Base-by-base conservation (phyloP, 2,888 invertebrate genomes). In the Melanchra persicariae region DNA sequence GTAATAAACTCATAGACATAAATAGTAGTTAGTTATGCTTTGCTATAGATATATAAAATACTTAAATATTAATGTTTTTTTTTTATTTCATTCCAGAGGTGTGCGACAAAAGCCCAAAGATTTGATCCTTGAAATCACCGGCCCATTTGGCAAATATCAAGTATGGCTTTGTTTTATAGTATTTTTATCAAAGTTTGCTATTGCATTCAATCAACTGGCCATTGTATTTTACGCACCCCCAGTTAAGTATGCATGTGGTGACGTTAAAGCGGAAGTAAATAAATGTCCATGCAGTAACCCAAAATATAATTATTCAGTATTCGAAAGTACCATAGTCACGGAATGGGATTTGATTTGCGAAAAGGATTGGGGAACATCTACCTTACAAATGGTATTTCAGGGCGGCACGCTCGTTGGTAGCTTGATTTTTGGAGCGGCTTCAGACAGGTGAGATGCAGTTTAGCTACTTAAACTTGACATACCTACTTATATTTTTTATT, bases 341-440 rank as follows among this genome's bases (percentile, higher is more conserved):
- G 97, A 98, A 96, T 98, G 98, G 97, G 94, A 97, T 89, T 94
- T 98, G 77, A 97, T 98, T 30, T 98, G 98, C 89, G 96, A 96
- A 1, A 96, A 93, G 52, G 94, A 95, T 59, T 97, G 97, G 92
- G 90, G 97, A 77, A 96, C 96, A 2, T 97, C 97, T 87, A 93
- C 98, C 22, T 97, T 97, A 0, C 98, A 98, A 91, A 97, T 97
- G 9, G 90, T 97, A 69, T 97, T 98, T 72, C 98, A 98, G 97
- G 90, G 97, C 71, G 98, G 98, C 43, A 97, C 98, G 52, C 93
- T 98, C 84, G 83, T 97, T 51, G 98, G 98, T 49, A 98, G 97
- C 87, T 95, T 98, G 61, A 62, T 96, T 9, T 98, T 98, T 91
- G 98, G 98, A 87, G 97, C 97, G 91, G 93, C 97, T 60, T 97